Evolutionary conservation across 2,113 vertebrate species (phyloP).

Genomic region (Piaya cayana): DNA sequence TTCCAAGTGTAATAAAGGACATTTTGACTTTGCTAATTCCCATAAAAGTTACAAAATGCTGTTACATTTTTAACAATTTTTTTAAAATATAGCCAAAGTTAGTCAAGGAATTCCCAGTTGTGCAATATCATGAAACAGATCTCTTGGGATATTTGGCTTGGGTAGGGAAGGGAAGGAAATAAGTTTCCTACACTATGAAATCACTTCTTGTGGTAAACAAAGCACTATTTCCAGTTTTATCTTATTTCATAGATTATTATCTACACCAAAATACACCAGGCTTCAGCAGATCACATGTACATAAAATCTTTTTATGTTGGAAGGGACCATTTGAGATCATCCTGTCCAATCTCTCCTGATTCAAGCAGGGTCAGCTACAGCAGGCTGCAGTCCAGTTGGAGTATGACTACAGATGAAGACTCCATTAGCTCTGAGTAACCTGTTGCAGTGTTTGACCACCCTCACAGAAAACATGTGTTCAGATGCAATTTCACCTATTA

Average conservation of each 20-base stretch:
- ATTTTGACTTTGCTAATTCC: neutral
- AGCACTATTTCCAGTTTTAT: neutral
- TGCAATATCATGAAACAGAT: neutral
- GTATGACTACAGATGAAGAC: neutral
- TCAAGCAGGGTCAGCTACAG: neutral
- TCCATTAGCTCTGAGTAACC: neutral
- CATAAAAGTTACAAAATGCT: neutral
- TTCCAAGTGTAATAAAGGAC: neutral
- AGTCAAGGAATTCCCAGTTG: neutral
- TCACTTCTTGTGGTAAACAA: neutral
- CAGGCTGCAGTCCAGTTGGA: neutral
- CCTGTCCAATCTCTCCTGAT: accelerated
- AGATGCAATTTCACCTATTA: neutral
- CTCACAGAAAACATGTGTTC: neutral
- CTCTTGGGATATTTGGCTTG: neutral
- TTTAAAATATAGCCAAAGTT: neutral
- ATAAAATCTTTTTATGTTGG: neutral
- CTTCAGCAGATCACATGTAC: neutral
- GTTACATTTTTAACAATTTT: neutral
- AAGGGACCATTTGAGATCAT: neutral
- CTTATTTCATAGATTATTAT: neutral
- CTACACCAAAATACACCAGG: neutral
- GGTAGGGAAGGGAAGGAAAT: neutral
- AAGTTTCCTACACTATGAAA: neutral
- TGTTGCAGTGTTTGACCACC: neutral